Evolutionary conservation across 2,888 invertebrate species (phyloP), one percentile per base, ranked within the genome.

Genomic region (Penaeus monodon): DNA sequence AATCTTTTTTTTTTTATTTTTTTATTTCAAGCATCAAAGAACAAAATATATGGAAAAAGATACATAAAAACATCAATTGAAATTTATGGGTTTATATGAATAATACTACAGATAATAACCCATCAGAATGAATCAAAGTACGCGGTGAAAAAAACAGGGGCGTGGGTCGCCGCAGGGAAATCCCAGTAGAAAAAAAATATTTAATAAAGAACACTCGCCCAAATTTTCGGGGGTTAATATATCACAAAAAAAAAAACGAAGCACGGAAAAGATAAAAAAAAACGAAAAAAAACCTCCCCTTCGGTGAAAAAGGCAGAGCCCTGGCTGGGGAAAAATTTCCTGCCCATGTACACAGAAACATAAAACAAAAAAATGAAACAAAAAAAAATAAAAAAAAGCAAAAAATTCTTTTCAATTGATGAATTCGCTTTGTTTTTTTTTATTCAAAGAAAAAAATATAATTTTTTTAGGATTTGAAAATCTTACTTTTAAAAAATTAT

Each of bases 61-160:
- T 87, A 83, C 83, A 87, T 87, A 83, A 87, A 87, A 87, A 83
- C 86, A 87, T 87, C 86, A 87, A 83, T 87, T 82, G n/a, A n/a
- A n/a, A 82, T 83, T 78, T 82, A 82, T 78, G 74, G 86, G 78
- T n/a, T 74, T 87, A 87, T 87, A 87, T 87, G 86, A 87, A 87
- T 87, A 87, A 87, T 82, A 82, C 86, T 87, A 87, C 81, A 82
- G 86, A 87, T 87, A 83, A 87, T 87, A 87, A 87, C n/a, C 82
- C 82, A 87, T 87, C 78, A 87, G 81, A 87, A 87, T 87, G 83
- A 85, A 86, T 83, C 86, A 83, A 87, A 70, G 83, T 87, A 87
- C 83, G 82, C 86, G 83, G 83, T 70, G 79, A 57, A 17, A 20
- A 57, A 17, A 57, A 57, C 57, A 57, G 57, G 57, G 57, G 57